Conservation (phyloP, 2,797 vertebrate genomes). For the Sebastes ruberrimus region DNA sequence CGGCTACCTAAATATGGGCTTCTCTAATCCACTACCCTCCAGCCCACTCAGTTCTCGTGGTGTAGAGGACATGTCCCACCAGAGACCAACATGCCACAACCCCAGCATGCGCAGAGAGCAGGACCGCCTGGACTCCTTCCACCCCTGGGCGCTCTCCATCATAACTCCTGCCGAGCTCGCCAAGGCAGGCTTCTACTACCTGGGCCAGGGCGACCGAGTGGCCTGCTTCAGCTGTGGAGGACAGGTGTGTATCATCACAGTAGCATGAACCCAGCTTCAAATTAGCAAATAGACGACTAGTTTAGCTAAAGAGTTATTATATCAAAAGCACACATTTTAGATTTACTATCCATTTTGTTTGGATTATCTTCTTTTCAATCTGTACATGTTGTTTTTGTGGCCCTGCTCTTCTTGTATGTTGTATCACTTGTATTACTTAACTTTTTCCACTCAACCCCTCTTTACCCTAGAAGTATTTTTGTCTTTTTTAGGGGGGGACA, state of each 20-base stretch:
- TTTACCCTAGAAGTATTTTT: too few relatives aligned
- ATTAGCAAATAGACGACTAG: background rate
- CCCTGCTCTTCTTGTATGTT: background rate
- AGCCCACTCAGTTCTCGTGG: conserved; percentile 85
- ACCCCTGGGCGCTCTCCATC: conserved; percentile 87
- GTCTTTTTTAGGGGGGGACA: too few relatives aligned
- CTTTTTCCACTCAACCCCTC: too few relatives aligned
- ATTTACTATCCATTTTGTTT: background rate
- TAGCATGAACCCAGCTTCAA: background rate
- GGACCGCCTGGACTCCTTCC: conserved; percentile 90
- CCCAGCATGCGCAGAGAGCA: conserved; percentile 92
- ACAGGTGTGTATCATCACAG: conserved; percentile 67
- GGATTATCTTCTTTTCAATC: background rate
- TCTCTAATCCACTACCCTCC: conserved; percentile 82
- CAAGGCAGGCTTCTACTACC: conserved; percentile 94
- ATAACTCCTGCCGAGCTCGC: conserved; percentile 90
- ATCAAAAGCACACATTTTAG: background rate
- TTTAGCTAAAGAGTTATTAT: background rate
- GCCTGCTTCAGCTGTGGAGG: conserved; percentile 96
- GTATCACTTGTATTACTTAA: background rate
- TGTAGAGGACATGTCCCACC: conserved; percentile 87
- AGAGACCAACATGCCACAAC: conserved; percentile 85
- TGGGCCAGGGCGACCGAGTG: conserved; percentile 91
- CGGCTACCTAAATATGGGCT: conserved; percentile 85
- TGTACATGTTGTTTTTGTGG: background rate